Percentiles rank a stretch among this genome's conserved stretches.
phyloP scores from a whole-genome alignment of 2,888 invertebrate species.

The Cybosia mesomella region DNA sequence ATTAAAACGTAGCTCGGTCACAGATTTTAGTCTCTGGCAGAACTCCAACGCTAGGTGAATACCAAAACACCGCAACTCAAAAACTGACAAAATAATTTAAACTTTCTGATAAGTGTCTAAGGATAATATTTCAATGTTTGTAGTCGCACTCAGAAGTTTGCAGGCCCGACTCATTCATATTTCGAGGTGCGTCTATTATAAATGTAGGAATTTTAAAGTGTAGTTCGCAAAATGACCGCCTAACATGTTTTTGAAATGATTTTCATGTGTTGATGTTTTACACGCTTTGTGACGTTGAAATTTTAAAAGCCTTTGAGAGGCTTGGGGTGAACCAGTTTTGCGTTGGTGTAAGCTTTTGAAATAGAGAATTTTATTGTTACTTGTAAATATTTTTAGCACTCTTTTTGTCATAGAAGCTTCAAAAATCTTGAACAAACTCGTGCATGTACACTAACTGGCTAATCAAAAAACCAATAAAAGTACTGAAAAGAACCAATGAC shows the following conservation, averaged over 20 bases:
- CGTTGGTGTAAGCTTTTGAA: neutral
- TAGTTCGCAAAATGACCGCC: slow-evolving; percentile 33
- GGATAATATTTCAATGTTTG: neutral
- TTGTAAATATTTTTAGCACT: neutral
- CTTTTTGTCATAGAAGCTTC: no score
- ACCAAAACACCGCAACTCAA: slow-evolving; percentile 15
- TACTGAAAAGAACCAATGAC: no score
- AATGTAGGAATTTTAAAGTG: slow-evolving; percentile 44
- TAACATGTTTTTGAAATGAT: slow-evolving; percentile 28
- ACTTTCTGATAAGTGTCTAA: neutral
- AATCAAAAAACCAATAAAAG: no score
- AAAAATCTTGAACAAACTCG: no score
- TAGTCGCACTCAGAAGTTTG: slow-evolving; percentile 21
- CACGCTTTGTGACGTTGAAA: slow-evolving; percentile 18
- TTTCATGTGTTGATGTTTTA: slow-evolving; percentile 29
- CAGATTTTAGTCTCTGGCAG: slow-evolving; percentile 52
- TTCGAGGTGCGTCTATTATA: slow-evolving; percentile 48
- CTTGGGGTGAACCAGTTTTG: neutral
- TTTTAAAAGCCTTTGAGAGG: slow-evolving; percentile 11
- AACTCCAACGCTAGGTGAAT: slow-evolving; percentile 36
- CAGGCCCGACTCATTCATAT: slow-evolving; percentile 43
- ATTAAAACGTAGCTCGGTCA: slow-evolving; percentile 51
- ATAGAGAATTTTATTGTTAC: neutral
- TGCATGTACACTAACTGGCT: no score
- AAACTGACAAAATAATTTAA: neutral